Evolutionary conservation across 1,140 invertebrate species (phyloP).

Genomic region (Phortica variegata): DNA sequence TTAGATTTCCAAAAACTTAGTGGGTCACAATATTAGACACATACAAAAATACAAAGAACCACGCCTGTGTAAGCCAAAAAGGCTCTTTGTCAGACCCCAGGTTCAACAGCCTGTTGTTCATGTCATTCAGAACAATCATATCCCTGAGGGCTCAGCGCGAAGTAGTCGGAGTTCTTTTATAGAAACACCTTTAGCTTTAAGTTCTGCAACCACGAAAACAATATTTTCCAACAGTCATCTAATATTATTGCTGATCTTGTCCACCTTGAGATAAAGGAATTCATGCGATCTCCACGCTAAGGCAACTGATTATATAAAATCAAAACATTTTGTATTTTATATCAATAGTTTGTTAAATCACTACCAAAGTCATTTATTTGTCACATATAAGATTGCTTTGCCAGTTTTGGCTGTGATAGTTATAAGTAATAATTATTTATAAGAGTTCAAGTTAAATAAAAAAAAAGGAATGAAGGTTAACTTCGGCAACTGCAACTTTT

Average conservation of each 20-base stretch:
- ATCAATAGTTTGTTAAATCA: neutral
- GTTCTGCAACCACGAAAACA: neutral
- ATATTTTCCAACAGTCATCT: neutral
- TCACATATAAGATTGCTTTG: neutral
- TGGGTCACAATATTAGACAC: conserved; percentile 7
- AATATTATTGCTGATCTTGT: neutral
- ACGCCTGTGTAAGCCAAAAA: conserved; percentile 14
- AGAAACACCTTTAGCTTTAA: conserved; percentile 17
- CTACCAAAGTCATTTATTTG: neutral
- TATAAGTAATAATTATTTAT: no score
- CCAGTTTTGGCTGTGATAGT: no score
- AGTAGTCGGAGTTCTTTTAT: conserved; percentile 19
- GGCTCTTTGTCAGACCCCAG: conserved; percentile 6
- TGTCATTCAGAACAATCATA: conserved; percentile 13
- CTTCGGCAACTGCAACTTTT: no score
- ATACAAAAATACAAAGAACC: conserved; percentile 2
- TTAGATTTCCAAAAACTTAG: conserved; percentile 10
- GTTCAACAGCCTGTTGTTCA: conserved; percentile 10
- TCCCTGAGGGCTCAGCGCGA: conserved; percentile 7
- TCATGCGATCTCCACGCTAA: neutral
- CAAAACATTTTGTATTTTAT: neutral
- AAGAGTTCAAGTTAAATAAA: no score
- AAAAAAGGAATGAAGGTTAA: no score
- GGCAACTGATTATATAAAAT: neutral
- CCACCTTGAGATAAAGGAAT: neutral